These are phyloP conservation scores for Enteromius argenteus DNA, from an alignment of 2,797 vertebrate genomes.

Conservation along the genomic window DNA sequence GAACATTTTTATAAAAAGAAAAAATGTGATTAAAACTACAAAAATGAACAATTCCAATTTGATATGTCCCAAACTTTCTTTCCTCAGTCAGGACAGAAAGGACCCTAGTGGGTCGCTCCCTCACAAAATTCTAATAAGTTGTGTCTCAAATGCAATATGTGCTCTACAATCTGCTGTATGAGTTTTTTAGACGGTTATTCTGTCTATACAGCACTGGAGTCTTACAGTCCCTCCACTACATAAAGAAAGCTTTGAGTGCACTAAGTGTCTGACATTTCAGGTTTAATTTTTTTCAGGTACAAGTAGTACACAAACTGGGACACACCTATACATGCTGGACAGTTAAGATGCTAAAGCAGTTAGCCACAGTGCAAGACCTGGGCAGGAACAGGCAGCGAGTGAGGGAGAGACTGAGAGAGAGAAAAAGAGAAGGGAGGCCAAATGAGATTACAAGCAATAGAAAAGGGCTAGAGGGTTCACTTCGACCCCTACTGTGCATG, in stretches of 20 bases:
- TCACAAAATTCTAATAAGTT: background rate
- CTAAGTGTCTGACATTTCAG: background rate
- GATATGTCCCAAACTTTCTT: background rate
- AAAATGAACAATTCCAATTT: background rate
- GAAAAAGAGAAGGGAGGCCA: conserved; percentile 82
- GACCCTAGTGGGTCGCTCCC: background rate
- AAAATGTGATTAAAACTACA: background rate
- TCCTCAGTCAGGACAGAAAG: background rate
- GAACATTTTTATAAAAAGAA: background rate
- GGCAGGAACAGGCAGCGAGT: conserved; percentile 72
- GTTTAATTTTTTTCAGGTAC: background rate
- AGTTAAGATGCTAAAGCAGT: conserved; percentile 18
- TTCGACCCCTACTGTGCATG: conserved; percentile 95
- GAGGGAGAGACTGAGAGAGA: conserved; percentile 76
- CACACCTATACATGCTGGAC: background rate
- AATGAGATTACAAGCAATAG: conserved; percentile 92
- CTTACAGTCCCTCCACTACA: background rate
- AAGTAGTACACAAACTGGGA: background rate
- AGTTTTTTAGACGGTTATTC: background rate
- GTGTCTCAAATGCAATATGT: background rate
- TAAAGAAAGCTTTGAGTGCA: background rate
- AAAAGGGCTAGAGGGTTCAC: conserved; percentile 86
- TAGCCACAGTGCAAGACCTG: conserved; percentile 58
- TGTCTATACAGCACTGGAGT: background rate
- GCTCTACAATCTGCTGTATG: background rate